Base-by-base conservation (phyloP, 1,140 invertebrate genomes). In the Stenopsyche tienmushanensis region DNA sequence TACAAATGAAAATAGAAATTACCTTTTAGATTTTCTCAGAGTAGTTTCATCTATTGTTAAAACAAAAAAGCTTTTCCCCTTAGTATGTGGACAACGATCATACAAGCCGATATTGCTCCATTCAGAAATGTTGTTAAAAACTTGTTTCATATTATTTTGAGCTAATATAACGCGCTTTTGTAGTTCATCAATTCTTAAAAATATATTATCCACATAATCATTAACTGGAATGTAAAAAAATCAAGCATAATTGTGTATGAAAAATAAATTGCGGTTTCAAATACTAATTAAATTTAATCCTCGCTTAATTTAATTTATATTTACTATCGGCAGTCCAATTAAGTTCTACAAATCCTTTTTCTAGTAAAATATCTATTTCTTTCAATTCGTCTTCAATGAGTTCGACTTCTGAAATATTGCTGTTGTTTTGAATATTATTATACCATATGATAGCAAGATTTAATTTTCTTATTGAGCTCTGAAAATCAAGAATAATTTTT, bases 91-190 rank as follows among this genome's bases (percentile, higher is more conserved):
- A 34, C 62, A 29, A 0, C 79, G 74, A 59, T 87, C 84, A 74
- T 89, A 88, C 18, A 94, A 74, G 15, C 91, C 88, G 20, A 78
- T 70, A 70, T 85, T 82, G 1, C 84, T 85, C 91, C 90, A 93
- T 0, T 77, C 74, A 8, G 84, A 82, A 62, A 92, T 87, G 1
- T 85, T 76, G 10, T 79, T 77, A 15, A 83, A 71, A 0, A 86
- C 76, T 75, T 65, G 82, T 72, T 76, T 88, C 83, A 71, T 86
- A 66, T 85, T 85, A 34, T 83, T 78, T 75, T 91, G 89, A 3
- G 88, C 82, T 44, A 84, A 82, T 60, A 85, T 76, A 1, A 92
- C 85, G 41, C 88, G 75, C 41, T 83, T 76, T 73, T 89, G 84
- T 10, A 92, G 74, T 5, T 77, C 76, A 63, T 81, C 79, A 20